Evolutionary conservation across 2,113 vertebrate genomes (phyloP), one percentile per base, ranked within the genome.

Genomic region (Trichomycterus rosablanca): DNA sequence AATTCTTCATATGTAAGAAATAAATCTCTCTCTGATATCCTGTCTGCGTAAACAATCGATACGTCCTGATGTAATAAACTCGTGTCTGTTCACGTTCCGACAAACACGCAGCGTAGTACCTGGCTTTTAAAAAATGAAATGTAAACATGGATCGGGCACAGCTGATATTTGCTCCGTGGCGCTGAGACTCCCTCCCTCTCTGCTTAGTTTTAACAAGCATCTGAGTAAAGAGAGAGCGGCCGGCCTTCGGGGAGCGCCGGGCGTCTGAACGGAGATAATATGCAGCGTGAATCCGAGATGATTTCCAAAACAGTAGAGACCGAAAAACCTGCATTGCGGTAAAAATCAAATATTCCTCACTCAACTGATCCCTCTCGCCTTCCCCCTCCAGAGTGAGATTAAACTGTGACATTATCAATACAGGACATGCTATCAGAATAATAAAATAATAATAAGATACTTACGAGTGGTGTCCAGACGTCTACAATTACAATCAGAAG

Each of bases 281-380:
- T 74, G 76, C 62, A 70, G 56, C 42, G 51, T 73, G 80, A 80
- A 80, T 82, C 71, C 55, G 60, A 81, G 66, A 79, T 66, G 74
- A 78, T 76, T 69, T 65, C 53, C 18, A 75, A 61, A 72, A 76
- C 10, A 59, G 72, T 68, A 66, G 70, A 69, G 34, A 67, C n/a
- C 57, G 35, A 45, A 49, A 73, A 40, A 73, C 57, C 59, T 74
- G 78, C 73, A 69, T 28, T 7, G 59, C 74, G 75, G 73, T 74
- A 76, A 56, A 72, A 72, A 63, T 59, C 59, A 63, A 54, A 59
- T 42, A 49, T 72, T 52, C 42, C 23, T 22, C 24, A 49, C 14
- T 55, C 42, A 24, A 2, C 34, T 62, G 26, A 30, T n/a, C n/a
- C n/a, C n/a, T n/a, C n/a, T n/a, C n/a, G n/a, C n/a, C 24, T 7